These are phyloP conservation scores for Panonychus citri DNA, from an alignment of 1,140 invertebrate genomes.

Conservation along the genomic window DNA sequence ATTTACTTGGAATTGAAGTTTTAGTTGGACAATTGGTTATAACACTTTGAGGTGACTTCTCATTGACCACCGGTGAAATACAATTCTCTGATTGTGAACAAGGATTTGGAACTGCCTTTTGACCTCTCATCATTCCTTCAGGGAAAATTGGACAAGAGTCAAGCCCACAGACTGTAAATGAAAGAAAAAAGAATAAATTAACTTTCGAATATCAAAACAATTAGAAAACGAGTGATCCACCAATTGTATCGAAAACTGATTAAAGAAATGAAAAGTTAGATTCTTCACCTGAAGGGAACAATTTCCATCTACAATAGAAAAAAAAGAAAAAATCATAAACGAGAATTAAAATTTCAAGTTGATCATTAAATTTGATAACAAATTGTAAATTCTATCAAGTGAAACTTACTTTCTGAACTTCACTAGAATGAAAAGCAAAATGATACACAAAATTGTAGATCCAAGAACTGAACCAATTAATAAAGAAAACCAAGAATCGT, in stretches of 20 bases:
- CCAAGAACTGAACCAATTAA: background rate
- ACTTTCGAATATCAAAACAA: background rate
- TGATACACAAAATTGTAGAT: background rate
- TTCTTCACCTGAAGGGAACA: background rate
- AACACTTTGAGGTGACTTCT: constrained; percentile 11
- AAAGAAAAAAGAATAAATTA: background rate
- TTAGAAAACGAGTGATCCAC: background rate
- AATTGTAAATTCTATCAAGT: too few relatives aligned
- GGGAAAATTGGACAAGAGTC: constrained; percentile 8
- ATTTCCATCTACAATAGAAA: background rate
- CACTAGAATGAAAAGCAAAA: constrained; percentile 2
- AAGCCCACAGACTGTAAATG: background rate
- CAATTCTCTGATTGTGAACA: constrained; percentile 6
- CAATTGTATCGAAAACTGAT: background rate
- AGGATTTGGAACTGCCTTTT: constrained; percentile 2
- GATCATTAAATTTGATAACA: too few relatives aligned
- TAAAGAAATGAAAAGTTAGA: background rate
- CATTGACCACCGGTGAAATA: constrained; percentile 10
- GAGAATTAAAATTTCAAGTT: background rate
- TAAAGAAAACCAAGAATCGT: constrained; percentile 9
- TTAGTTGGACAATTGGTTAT: constrained; percentile 9
- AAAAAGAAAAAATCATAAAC: background rate
- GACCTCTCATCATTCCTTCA: constrained; percentile 2
- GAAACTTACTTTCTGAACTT: constrained; percentile 8
- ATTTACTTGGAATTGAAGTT: constrained; percentile 7